Conservation (phyloP, 2,113 vertebrate genomes). For the Haplochromis burtoni region DNA sequence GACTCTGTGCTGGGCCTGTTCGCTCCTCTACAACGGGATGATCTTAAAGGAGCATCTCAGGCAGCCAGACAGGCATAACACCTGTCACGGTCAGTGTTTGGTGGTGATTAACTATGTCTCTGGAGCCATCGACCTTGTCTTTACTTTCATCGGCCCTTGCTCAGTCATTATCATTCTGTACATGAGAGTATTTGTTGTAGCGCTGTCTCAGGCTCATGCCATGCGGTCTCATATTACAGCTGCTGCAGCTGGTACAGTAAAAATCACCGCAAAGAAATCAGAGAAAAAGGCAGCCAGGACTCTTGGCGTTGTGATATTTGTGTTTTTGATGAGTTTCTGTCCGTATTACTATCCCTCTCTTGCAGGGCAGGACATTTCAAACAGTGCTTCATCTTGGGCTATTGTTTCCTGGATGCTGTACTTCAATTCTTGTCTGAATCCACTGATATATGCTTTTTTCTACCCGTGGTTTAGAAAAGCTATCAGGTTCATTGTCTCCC, state of each 20-base stretch:
- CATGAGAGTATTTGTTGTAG: constrained; percentile 40
- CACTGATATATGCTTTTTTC: constrained; percentile 56
- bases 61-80: background rate
- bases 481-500: constrained; percentile 43
- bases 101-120: constrained; percentile 28
- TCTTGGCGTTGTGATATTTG: constrained; percentile 32
- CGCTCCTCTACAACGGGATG: constrained; percentile 25
- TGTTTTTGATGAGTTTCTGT: constrained; percentile 45
- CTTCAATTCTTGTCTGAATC: constrained; percentile 50
- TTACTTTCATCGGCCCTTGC: constrained; percentile 42
- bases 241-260: background rate
- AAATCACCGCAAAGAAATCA: constrained; percentile 10
- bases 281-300: constrained; percentile 55
- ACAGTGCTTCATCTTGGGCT: background rate
- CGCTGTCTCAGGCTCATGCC: constrained; percentile 45
- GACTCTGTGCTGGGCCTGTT: constrained; percentile 42
- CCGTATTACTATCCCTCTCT: constrained; percentile 27
- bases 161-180: constrained; percentile 37
- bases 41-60: constrained; percentile 19
- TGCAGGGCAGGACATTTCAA: constrained; percentile 1
- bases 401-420: constrained; percentile 22
- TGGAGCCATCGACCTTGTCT: constrained; percentile 18
- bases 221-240: background rate
- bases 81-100: constrained; percentile 39
- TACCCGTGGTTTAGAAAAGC: constrained; percentile 60